Conservation (phyloP, 2,888 invertebrate genomes). For the Harpalus rufipes region DNA sequence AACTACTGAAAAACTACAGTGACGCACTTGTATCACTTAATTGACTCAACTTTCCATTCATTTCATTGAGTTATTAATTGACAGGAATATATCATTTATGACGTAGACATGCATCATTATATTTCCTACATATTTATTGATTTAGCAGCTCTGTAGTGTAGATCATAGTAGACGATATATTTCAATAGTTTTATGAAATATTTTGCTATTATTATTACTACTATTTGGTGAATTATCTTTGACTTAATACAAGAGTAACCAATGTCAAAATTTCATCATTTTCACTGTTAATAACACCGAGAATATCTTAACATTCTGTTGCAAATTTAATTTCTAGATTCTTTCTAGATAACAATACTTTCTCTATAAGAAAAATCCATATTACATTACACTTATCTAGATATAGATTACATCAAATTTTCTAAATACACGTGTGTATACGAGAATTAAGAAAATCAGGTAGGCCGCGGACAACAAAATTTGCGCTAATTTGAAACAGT, state of each 20-base stretch:
- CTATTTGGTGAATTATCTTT: too few relatives aligned
- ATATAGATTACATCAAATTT: not conserved
- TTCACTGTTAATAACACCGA: too few relatives aligned
- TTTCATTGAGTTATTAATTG: not conserved
- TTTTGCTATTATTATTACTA: too few relatives aligned
- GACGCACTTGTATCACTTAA: not conserved
- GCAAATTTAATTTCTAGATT: not conserved
- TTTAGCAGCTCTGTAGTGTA: too few relatives aligned
- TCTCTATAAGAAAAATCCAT: not conserved
- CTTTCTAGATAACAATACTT: slow-evolving; percentile 4
- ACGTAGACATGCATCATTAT: not conserved
- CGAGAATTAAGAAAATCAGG: too few relatives aligned
- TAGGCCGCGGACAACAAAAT: too few relatives aligned
- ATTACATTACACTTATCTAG: not conserved
- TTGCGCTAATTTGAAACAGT: too few relatives aligned
- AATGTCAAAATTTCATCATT: too few relatives aligned
- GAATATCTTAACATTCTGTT: too few relatives aligned
- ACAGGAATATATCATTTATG: not conserved
- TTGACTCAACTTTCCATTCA: not conserved
- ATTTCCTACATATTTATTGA: not conserved
- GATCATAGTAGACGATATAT: too few relatives aligned
- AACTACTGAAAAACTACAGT: not conserved
- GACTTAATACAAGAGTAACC: too few relatives aligned
- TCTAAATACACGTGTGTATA: not conserved
- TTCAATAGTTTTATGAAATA: too few relatives aligned